Base-by-base conservation (phyloP, 2,113 vertebrate species). In the Ardeotis arabs region DNA sequence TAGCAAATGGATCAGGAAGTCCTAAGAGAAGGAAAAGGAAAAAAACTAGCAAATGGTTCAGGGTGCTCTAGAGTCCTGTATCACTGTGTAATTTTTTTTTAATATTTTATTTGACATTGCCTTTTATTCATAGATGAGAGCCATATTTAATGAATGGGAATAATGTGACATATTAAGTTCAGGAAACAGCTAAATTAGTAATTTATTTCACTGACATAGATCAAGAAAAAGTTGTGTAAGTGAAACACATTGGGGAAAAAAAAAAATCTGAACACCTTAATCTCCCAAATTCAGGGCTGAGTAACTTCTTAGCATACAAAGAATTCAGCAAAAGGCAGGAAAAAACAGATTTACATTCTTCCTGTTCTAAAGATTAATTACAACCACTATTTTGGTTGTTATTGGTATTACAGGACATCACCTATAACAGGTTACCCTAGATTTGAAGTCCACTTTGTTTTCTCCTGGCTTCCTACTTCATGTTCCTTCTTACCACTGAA, bases 1-100 rank as follows among this genome's bases (percentile, higher is more conserved):
- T 99, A 95, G 99, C 99, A 97, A 99, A 99, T 75, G 99, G 99
- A 97, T 99, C 99, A 67, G 99, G 99, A 92, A 99, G 99, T 87
- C 99, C 99, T 99, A 97, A 31, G 86, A 96, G 69, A 60, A 96
- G n/a, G 55, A 81, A 83, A 92, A 91, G 52, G 67, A 91, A 81
- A 91, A 91, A 66, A 41, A 25, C 20, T 41, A 73, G 33, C 17
- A 89, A 81, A 88, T 52, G 44, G 84, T 91, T 83, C 63, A 66
- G 47, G 73, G 72, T 50, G 41, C 37, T 79, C 47, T 75, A 16
- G 74, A 76, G 53, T 73, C 35, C 18, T 53, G 17, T 15, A 53
- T 24, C 39, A 66, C 4, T 72, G 45, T 33, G 72, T 15, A 18
- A 4, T 63, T 9, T 44, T 27, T 6, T 27, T 13, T 53, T 6